Evolutionary conservation across 2,113 vertebrate genomes (phyloP), one percentile per base, ranked within the genome.

Genomic region (Peucedramus taeniatus): DNA sequence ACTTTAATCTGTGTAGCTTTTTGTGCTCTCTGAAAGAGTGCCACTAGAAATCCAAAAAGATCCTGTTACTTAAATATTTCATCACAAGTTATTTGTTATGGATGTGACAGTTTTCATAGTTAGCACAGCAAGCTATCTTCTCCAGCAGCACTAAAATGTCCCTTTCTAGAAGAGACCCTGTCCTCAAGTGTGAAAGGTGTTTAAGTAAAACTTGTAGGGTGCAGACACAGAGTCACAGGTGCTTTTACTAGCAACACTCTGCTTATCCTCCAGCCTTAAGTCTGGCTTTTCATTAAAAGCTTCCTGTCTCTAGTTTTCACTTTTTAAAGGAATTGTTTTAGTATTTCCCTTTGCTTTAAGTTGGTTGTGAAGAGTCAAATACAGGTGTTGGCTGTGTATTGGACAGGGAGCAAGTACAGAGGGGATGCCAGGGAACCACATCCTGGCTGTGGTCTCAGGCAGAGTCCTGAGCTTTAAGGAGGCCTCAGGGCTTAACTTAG

Each of bases 31-130:
- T 76, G 39, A 74, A 90, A 77, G 54, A 88, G 45, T 74, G 89
- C 84, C 57, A 61, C 47, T 53, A 66, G 84, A 93, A 96, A 96
- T 95, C 92, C 70, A 94, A 79, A 35, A 72, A 69, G 89, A 76
- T 66, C 64, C 82, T 96, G 84, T 93, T 93, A 70, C 83, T 96
- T 97, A 87, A 97, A 95, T 97, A 96, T 95, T 96, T 97, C n/a
- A 96, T 96, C 68, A 93, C 54, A 91, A 93, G 69, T 91, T 93
- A 84, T 79, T 85, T 93, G 94, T 83, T 95, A 74, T 81, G 90
- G 83, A 87, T 95, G 80, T 95, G 95, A 83, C 71, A 86, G 30
- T 82, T 90, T 92, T 90, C 72, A 51, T 63, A 77, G 59, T 89
- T 77, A 83, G 65, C 53, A 90, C 50, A 86, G 68, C 60, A 54